Conservation (phyloP, 37 sponge, comb jelly and placozoan species). For the Tethya wilhelma region DNA sequence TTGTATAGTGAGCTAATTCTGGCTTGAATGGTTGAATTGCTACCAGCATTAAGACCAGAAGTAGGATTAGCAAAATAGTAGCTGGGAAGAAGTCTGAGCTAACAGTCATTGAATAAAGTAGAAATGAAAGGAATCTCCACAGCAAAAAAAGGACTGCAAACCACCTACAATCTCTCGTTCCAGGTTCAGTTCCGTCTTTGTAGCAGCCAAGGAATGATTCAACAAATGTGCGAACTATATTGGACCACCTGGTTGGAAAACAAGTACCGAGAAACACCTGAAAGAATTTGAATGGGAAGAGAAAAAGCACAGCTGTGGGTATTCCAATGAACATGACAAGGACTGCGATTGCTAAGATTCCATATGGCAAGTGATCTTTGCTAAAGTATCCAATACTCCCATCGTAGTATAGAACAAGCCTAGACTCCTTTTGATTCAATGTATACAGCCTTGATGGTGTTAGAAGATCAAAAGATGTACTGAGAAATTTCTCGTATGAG, state of each 20-base stretch:
- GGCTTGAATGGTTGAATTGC: background rate
- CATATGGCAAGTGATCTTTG: constrained; percentile 5
- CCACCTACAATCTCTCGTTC: too few relatives aligned
- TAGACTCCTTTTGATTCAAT: too few relatives aligned
- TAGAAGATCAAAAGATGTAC: too few relatives aligned
- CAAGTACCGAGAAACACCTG: background rate
- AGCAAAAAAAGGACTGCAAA: too few relatives aligned
- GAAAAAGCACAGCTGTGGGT: constrained; percentile 12
- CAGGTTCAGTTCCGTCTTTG: too few relatives aligned
- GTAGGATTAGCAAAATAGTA: too few relatives aligned
- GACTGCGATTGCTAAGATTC: constrained; percentile 2
- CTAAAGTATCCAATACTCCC: constrained; percentile 11
- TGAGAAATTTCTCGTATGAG: constrained; percentile 54
- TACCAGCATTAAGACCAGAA: background rate
- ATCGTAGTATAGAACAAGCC: too few relatives aligned
- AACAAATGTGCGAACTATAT: constrained; percentile 15
- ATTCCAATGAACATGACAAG: background rate
- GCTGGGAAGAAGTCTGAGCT: too few relatives aligned
- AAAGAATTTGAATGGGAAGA: constrained; percentile 20
- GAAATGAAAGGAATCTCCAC: too few relatives aligned
- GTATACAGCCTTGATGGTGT: too few relatives aligned
- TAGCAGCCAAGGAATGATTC: constrained; percentile 2
- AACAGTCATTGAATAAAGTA: too few relatives aligned
- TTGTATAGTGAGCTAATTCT: too few relatives aligned
- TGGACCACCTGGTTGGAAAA: background rate